These are phyloP conservation scores for Eulemur albifrons DNA, from an alignment of 2,797 vertebrate genomes.

Conservation along the genomic window DNA sequence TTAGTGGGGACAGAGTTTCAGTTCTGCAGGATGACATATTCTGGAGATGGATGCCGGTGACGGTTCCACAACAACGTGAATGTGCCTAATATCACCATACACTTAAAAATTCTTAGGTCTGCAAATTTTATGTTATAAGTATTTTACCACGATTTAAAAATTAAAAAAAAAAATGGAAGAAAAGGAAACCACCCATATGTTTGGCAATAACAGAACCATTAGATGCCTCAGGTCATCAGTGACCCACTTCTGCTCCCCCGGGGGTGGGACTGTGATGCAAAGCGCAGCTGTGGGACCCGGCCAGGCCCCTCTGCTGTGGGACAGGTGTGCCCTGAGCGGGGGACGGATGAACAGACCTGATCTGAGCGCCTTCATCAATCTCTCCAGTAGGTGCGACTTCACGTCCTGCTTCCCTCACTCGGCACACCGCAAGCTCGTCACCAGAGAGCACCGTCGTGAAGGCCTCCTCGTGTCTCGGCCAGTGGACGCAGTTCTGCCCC, in stretches of 20 bases:
- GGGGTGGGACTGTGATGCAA: not conserved
- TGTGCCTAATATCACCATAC: not conserved
- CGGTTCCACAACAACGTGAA: not conserved
- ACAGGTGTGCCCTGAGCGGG: not conserved
- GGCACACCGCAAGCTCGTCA: rapidly evolving
- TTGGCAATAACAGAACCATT: not conserved
- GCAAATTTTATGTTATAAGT: not conserved
- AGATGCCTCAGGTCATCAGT: rapidly evolving
- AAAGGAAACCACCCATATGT: not conserved
- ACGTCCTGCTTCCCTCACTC: rapidly evolving
- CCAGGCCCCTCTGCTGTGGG: rapidly evolving
- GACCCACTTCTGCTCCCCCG: rapidly evolving
- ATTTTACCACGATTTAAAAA: not conserved
- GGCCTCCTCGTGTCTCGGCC: rapidly evolving
- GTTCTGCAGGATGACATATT: not conserved
- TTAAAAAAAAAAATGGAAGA: too few relatives aligned
- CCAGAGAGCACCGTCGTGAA: not conserved
- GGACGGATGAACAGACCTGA: rapidly evolving
- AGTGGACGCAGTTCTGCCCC: rapidly evolving
- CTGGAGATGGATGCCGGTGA: not conserved
- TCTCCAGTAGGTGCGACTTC: rapidly evolving
- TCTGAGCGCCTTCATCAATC: rapidly evolving
- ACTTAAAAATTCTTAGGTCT: not conserved
- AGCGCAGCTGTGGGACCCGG: rapidly evolving
- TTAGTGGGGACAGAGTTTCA: not conserved